Evolutionary conservation across 2,888 invertebrate species (phyloP), one percentile per base, ranked within the genome.

Genomic region (Apoderus coryli): DNA sequence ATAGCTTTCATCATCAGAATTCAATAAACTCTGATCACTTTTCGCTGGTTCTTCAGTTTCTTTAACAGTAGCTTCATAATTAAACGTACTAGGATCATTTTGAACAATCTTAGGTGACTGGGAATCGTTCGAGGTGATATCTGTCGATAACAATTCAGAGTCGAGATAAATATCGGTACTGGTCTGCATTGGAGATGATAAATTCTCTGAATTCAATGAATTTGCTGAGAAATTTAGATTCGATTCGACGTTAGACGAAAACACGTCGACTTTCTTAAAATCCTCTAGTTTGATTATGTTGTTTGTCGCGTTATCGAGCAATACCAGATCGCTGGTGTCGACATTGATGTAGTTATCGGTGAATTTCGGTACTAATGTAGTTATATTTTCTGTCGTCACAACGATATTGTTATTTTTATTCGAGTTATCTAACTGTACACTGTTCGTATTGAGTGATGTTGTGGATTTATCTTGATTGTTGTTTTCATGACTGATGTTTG

Each of bases 181-280:
- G 3, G 61, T 60, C 44, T 61, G 61, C 59, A 62, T 61, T 4
- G 62, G 61, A 10, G 62, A 62, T 10, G 59, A 60, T 27, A 60
- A 45, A 42, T 61, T 59, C 33, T 61, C 59, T 1, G 60, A 59
- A 40, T 56, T 57, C 27, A 59, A 42, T 4, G 61, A 61, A 43
- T 59, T 60, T 11, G 54, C 54, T 7, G 58, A 59, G 35, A 56
- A 57, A 37, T 58, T 59, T 27, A 57, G 52, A 37, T 57, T 56
- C 25, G 52, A 48, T 30, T 53, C 47, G 25, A 47, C 42, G n/a
- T n/a, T n/a, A 5, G 39, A 45, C 1, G 44, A 30, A 22, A 45
- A 42, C 10, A 48, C 38, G 29, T 48, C 47, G 5, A 46, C 43
- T 38, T 50, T 52, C 33, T 48, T 49, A 29, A 49, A 49, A 32